A percentile compares a stretch with the other conserved stretches of the same genome.
phyloP scores from a whole-genome alignment of 2,113 vertebrate species.

The Triplophysa rosa region DNA sequence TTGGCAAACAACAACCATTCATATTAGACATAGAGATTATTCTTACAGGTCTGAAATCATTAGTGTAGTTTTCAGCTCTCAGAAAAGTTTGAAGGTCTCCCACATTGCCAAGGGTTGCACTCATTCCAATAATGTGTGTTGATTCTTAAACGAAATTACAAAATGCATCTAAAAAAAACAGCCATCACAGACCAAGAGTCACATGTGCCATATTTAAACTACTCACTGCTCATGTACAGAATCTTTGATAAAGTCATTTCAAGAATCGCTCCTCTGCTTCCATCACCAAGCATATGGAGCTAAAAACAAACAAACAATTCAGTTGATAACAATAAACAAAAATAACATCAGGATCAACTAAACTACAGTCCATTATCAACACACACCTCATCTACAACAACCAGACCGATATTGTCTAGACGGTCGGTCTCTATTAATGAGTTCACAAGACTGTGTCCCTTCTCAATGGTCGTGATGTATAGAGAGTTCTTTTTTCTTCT shows the following conservation, averaged over 20 bases:
- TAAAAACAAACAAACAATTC: constrained; percentile 52
- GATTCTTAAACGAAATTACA: constrained; percentile 68
- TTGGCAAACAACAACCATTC: not conserved
- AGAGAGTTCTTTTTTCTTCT: constrained; percentile 81
- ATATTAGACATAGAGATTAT: not conserved
- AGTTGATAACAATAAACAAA: not conserved
- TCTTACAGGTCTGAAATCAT: constrained; percentile 90
- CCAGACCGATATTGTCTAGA: constrained; percentile 79
- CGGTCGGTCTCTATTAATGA: constrained; percentile 85
- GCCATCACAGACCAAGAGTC: not conserved
- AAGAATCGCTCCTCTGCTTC: constrained; percentile 85
- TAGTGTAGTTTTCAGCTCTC: constrained; percentile 86
- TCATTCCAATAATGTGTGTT: constrained; percentile 95
- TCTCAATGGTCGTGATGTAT: constrained; percentile 93
- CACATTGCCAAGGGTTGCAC: constrained; percentile 91
- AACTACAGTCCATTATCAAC: not conserved
- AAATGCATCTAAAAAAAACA: not conserved
- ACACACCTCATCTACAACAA: constrained; percentile 93
- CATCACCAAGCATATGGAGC: constrained; percentile 95
- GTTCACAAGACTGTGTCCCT: constrained; percentile 90
- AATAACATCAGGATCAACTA: not conserved
- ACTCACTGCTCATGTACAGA: constrained; percentile 85
- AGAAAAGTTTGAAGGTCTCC: constrained; percentile 89
- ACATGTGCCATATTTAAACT: not conserved
- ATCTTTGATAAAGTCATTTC: constrained; percentile 92